Base-by-base conservation (phyloP, 2,797 vertebrate genomes). In the Aplochiton taeniatus region DNA sequence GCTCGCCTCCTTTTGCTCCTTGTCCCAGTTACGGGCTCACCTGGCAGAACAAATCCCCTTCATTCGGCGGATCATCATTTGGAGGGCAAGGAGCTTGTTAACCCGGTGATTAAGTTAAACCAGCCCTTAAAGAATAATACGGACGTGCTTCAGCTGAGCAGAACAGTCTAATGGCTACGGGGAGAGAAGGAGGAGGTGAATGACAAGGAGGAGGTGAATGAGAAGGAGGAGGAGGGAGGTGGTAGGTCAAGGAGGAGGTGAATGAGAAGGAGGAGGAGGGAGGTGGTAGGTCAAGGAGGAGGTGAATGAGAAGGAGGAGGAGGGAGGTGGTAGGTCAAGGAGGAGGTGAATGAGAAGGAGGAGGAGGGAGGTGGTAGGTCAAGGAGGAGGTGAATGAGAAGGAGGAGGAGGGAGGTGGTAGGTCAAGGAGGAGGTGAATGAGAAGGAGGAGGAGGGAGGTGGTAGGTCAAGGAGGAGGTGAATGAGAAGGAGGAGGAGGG, bases 91-190 rank as follows among this genome's bases (percentile, higher is more conserved):
- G 92, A 92, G 92, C 94, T 96, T 96, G 95, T 96, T 97, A 96
- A 94, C 90, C 93, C 95, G 94, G 95, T 97, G 94, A 97, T 97
- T 95, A 94, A 94, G 95, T 96, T 95, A 95, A 97, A 95, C 93
- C 94, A 92, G 93, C 94, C 95, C 94, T 96, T 94, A 93, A 96
- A 96, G 94, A 96, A 95, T 96, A 6, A 95, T 95, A 95, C 94
- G 92, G 95, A 94, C 89, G 85, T 92, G 94, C 93, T 96, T 94
- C 89, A 83, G 90, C 88, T 94, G 94, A 95, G 95, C 93, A 93
- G 93, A 96, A 95, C 94, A 85, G 91, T 90, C 92, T 95, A 96
- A 95, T 96, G 42, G 50, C 5, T 13, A 90, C 90, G 89, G 89
- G 89, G 89, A 90, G 90, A 90, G 91, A 87, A 91, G 90, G 90